Base-by-base conservation (phyloP, 2,888 invertebrate genomes). In the Glomeris marginata region DNA sequence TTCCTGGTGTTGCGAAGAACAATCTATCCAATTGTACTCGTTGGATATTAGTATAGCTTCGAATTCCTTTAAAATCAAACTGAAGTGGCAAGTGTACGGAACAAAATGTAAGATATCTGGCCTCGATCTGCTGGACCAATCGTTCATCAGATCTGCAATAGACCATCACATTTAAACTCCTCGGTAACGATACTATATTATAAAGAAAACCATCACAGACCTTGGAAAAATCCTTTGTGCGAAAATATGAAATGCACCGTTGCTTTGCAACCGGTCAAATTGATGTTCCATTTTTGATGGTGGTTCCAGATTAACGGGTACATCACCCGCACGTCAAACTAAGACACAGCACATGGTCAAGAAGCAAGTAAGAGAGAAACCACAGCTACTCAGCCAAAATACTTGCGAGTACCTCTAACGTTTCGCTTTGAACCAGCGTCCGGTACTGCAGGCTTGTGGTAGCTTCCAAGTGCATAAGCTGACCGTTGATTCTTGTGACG, bases 11-110 rank as follows among this genome's bases (percentile, higher is more conserved):
- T 90, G 87, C 22, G 91, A 91, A 49, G 91, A 88, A 61, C 95
- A 95, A 68, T 98, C 97, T 58, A 98, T 84, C 98, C 97, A 98
- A 68, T 98, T 98, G 67, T 87, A 87, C 65, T 97, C 90, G 69
- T 97, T 98, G 62, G 90, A 83, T 15, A 90, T 72, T 40, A 91
- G 86, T 1, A 95, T 77, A 15, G 98, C 74, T 69, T 98, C 94
- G 68, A 95, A 94, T 68, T 95, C 91, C 66, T 95, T 92, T 20
- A 94, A 70, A 8, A 87, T 73, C 53, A 97, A 72, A 54, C 82
- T 84, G 61, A 98, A 84, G 64, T 86, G 83, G 84, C 92, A 95
- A 0, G 91, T 91, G 67, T 94, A 98, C 1, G 98, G 98, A 48
- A 97, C 84, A 70, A 97, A 98, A 62, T 84, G 82, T 50, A 90